Base-by-base conservation (phyloP, 35 echinoderm and acorn worm species). In the Chiridota heheva region DNA sequence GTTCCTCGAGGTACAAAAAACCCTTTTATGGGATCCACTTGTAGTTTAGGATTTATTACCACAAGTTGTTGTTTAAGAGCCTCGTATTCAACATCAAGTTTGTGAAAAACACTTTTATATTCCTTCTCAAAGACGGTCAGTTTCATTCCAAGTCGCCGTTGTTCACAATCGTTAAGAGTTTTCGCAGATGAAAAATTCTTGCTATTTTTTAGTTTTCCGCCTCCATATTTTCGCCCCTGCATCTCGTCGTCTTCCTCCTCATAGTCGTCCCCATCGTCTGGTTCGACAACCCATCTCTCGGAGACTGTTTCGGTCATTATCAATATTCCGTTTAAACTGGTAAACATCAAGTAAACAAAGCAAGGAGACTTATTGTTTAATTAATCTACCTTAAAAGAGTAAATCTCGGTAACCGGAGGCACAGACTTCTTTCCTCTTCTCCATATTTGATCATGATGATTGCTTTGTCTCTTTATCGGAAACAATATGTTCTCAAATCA, bases 81-180 rank as follows among this genome's bases (percentile, higher is more conserved):
- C 49, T 72, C 49, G 22, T 72, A 44, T 45, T 72, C 69, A 1
- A 72, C 22, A 44, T 72, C 69, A 16, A 72, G 44, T 30, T 72
- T 72, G 22, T 72, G 69, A n/a, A 44, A 28, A 42, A 72, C n/a
- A 29, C 40, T 45, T 28, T 72, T 72, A 40, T 45, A 45, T 40
- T 72, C 69, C 33, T 72, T 72, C 5, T 72, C 69, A 30, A 42
- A 72, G 69, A 72, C 69, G 49, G 36, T 41, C 36, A 72, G 40
- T 15, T 72, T 72, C 40, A 72, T 22, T 25, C 26, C 49, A 1
- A 72, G 40, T 72, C 49, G 44, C 8, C 69, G 35, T 46, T 72
- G 69, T 26, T 72, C 69, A 27, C 69, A 27, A 44, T 72, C 69
- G 69, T 72, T 72, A 45, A 72, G 31, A 16, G 69, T 72, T 24